Evolutionary conservation across 2,113 vertebrate species (phyloP), one percentile per base, ranked within the genome.

Genomic region (Anhinga anhinga): DNA sequence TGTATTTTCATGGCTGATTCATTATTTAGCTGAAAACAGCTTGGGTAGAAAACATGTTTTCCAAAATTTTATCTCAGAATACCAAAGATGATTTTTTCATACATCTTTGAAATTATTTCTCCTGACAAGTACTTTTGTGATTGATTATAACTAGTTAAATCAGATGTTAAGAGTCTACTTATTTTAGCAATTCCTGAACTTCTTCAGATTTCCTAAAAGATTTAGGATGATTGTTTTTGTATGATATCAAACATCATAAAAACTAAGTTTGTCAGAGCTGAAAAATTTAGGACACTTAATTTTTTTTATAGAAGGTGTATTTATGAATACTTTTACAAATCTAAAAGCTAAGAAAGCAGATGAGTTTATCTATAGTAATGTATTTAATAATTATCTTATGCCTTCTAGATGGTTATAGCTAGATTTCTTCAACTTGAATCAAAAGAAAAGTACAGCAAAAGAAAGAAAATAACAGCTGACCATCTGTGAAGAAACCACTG

Each of bases 21-120:
- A 92, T 67, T 96, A 82, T 84, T 89, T 95, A 86, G 83, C 59
- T 87, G 77, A 78, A 93, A 94, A 95, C 71, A 93, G 67, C 67
- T 91, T 95, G 72, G 38, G 19, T 74, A 91, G 34, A 55, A 91
- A 95, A 50, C 42, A 32, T 17, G 50, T 88, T 95, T 86, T 92
- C 76, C 67, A 91, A 92, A 95, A 77, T 67, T 83, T 93, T 38
- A 66, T 67, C 63, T 58, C 56, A 91, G 42, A 86, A 71, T 72
- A 86, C 80, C 23, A 81, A 56, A 82, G 50, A 92, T 78, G 0
- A 50, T 80, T 94, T 85, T 96, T 88, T 58, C 15, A 58, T 13
- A n/a, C 27, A 34, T 81, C 30, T 70, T 88, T 70, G 44, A 73
- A 92, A 66, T 65, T 34, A n/a, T 63, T 84, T 65, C 4, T 73